Evolutionary conservation across 2,797 vertebrate genomes (phyloP), one percentile per base, ranked within the genome.

Genomic region (Tragopan temminckii): DNA sequence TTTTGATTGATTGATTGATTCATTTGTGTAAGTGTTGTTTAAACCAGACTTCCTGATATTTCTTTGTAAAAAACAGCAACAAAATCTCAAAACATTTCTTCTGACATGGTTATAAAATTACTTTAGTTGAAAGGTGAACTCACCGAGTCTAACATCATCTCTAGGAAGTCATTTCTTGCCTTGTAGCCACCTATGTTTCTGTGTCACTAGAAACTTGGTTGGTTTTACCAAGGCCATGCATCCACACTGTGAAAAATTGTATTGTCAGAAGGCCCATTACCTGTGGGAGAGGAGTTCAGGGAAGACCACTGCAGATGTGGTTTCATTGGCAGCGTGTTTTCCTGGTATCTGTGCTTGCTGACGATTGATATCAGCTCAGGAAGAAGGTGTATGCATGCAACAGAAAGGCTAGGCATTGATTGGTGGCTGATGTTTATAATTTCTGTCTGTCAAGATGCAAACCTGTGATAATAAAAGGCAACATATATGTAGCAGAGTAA

Each of bases 1-100:
- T 25, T 61, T 62, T 29, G 50, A 29, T 57, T 57, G 19, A 13
- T 33, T 57, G 7, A 35, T 35, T 9, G 5, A 6, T 35, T 61
- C 11, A 31, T 96, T 90, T 87, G 36, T 53, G 11, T 76, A 71
- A 29, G n/a, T 86, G 45, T 72, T 86, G 35, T 76, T 93, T 72
- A 84, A 86, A 72, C 7, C 38, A 48, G 45, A 25, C 25, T 93
- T 7, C 24, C 2, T 15, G 19, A 35, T 33, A 29, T 89, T 92
- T 63, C 33, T 77, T 40, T 36, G 17, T 75, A 71, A 69, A 79
- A 70, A 86, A 9, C 14, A 33, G n/a, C 27, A 55, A n/a, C 52
- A 55, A n/a, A 55, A 52, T 52, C 50, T 29, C 52, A 55, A 18
- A 33, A 33, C 53, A 33, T 33, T 57, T 50, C 46, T 61, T 85